Conservation (phyloP, 1,140 invertebrate genomes). For the Procambarus virginalis region DNA sequence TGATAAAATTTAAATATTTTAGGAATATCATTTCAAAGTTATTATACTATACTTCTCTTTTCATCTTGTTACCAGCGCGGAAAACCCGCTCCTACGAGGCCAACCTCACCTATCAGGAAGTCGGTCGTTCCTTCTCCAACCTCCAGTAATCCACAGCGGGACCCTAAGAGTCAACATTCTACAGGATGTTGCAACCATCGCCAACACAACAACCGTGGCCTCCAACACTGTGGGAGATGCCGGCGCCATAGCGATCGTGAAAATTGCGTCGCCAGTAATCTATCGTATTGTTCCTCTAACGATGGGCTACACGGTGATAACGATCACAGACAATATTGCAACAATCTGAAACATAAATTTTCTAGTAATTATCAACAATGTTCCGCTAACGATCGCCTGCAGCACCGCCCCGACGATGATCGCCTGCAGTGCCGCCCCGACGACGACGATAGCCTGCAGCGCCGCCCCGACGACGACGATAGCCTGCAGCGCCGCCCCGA, state of each 20-base stretch:
- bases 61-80: too few species aligned
- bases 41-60: too few species aligned
- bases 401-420: too few species aligned
- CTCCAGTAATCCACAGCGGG: not conserved
- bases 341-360: not conserved
- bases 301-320: not conserved
- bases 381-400: not conserved
- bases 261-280: not conserved
- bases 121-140: too few species aligned
- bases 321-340: not conserved
- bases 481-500: not conserved
- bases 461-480: not conserved
- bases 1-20: too few species aligned
- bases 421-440: too few species aligned
- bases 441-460: too few species aligned
- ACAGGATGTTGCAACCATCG: too few species aligned
- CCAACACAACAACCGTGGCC: not conserved
- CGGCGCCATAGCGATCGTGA: not conserved
- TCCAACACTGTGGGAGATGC: not conserved
- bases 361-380: not conserved
- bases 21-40: too few species aligned
- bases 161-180: not conserved
- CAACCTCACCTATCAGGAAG: too few species aligned
- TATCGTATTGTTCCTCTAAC: not conserved
- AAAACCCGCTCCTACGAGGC: too few species aligned